phyloP scores from a whole-genome alignment of 2,888 invertebrate genomes.

The Eucriotettix oculatus region DNA sequence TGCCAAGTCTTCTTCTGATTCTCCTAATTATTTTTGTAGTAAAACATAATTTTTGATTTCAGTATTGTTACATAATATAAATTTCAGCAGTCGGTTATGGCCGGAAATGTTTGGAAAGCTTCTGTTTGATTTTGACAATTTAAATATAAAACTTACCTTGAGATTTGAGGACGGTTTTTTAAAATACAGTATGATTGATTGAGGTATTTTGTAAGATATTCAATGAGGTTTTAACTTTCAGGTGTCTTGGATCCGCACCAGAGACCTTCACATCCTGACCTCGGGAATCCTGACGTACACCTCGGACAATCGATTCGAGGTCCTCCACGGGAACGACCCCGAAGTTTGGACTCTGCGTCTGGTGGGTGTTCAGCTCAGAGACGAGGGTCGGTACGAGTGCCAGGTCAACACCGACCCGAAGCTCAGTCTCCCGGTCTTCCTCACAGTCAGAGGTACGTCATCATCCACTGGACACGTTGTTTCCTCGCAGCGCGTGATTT shows the following conservation, averaged over 20 bases:
- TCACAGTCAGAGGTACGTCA: slow-evolving; percentile 41
- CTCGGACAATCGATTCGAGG: slow-evolving; percentile 46
- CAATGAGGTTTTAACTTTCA: slow-evolving; percentile 21
- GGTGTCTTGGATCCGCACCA: slow-evolving; percentile 59
- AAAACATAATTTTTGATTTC: no score
- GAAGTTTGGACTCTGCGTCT: slow-evolving; percentile 38
- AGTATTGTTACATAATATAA: no score
- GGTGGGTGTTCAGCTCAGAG: slow-evolving; percentile 36
- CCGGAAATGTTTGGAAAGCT: no score
- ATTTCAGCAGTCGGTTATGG: no score
- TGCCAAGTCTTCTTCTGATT: no score
- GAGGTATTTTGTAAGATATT: no score
- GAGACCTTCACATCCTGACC: slow-evolving; percentile 52
- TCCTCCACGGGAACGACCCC: slow-evolving; percentile 30
- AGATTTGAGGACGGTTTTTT: no score
- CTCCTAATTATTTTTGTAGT: no score
- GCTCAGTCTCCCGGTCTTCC: slow-evolving; percentile 47
- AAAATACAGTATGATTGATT: no score
- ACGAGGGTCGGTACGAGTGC: slow-evolving; percentile 55
- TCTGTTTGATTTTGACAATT: no score
- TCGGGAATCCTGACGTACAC: slow-evolving; percentile 48
- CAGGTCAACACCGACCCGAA: slow-evolving; percentile 62
- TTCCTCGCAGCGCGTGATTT: no score
- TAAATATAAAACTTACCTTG: no score
- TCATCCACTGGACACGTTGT: not conserved